Evolutionary conservation across 2,113 vertebrate species (phyloP).

Genomic region (Larimichthys polyactis): DNA sequence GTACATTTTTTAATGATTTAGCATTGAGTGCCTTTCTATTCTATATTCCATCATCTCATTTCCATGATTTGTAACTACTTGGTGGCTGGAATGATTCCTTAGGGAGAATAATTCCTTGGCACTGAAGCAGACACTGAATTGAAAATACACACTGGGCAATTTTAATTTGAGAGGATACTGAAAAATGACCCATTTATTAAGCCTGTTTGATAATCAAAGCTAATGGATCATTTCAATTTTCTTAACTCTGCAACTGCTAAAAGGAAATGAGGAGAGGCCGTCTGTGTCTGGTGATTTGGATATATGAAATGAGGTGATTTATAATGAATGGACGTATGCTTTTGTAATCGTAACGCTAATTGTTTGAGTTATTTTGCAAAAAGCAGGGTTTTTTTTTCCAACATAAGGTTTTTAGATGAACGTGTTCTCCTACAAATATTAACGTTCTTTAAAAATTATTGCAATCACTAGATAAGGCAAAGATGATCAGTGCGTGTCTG

Average conservation of each 20-base stretch:
- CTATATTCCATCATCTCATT: constrained; percentile 80
- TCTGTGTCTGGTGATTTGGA: constrained; percentile 61
- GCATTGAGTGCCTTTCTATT: constrained; percentile 73
- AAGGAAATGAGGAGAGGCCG: constrained; percentile 47
- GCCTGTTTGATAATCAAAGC: constrained; percentile 78
- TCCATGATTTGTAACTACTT: constrained; percentile 83
- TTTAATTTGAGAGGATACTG: constrained; percentile 78
- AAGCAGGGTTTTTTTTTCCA: neutral
- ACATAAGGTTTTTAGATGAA: constrained; percentile 2
- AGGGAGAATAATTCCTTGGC: constrained; percentile 76
- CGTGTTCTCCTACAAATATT: neutral
- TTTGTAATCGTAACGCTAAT: constrained; percentile 36
- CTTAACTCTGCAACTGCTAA: constrained; percentile 66
- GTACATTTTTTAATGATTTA: constrained; percentile 78
- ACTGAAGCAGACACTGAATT: constrained; percentile 60
- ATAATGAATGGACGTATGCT: constrained; percentile 52
- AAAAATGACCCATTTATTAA: constrained; percentile 77
- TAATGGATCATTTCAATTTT: constrained; percentile 76
- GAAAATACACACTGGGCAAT: constrained; percentile 79
- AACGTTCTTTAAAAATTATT: neutral
- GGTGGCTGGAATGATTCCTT: constrained; percentile 74
- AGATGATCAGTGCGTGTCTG: neutral
- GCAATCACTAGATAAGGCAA: constrained; percentile 7
- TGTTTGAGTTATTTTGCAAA: constrained; percentile 34
- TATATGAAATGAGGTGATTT: constrained; percentile 58